A percentile compares a stretch with the other conserved stretches of the same genome.
Evolutionary conservation across 2,113 vertebrate genomes (phyloP).

Genomic region (Platichthys stellatus): DNA sequence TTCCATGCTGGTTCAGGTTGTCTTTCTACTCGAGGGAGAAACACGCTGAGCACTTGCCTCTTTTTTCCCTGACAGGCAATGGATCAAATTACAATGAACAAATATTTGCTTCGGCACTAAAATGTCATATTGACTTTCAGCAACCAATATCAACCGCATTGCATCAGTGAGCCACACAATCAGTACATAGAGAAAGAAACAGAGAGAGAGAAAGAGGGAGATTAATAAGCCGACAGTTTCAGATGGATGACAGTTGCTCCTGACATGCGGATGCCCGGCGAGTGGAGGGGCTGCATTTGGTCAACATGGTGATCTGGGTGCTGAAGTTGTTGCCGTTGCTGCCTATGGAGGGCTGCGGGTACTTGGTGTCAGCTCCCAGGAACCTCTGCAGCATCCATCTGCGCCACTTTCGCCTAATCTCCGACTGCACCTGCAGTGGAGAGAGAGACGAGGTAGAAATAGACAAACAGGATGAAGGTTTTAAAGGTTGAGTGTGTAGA

Average conservation of each 20-base stretch:
- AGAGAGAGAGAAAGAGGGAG: neutral
- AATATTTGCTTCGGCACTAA: slow-evolving; percentile 21
- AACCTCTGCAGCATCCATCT: slow-evolving; percentile 92
- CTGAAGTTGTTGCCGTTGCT: slow-evolving; percentile 94
- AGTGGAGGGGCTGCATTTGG: slow-evolving; percentile 89
- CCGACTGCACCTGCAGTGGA: slow-evolving; percentile 89
- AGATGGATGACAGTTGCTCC: slow-evolving; percentile 88
- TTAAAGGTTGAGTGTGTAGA: neutral
- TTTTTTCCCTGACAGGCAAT: slow-evolving; percentile 12
- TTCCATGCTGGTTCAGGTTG: neutral
- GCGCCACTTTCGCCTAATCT: slow-evolving; percentile 95
- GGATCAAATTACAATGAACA: slow-evolving; percentile 22
- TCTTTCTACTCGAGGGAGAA: slow-evolving; percentile 2
- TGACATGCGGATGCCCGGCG: slow-evolving; percentile 86
- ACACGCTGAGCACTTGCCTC: neutral
- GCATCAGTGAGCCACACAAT: slow-evolving; percentile 24
- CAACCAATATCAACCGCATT: slow-evolving; percentile 9
- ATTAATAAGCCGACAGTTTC: slow-evolving; percentile 11
- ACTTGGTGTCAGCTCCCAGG: slow-evolving; percentile 87
- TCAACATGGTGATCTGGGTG: slow-evolving; percentile 95
- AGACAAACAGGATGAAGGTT: slow-evolving; percentile 47
- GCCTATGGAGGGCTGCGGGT: slow-evolving; percentile 89
- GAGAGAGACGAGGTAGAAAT: neutral
- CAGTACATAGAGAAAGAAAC: slow-evolving; percentile 8
- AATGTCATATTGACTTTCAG: slow-evolving; percentile 18